A percentile compares a stretch with the other conserved stretches of the same genome.
Evolutionary conservation across 1,140 invertebrate genomes (phyloP).

Genomic region (Zaprionus lachaisei): DNA sequence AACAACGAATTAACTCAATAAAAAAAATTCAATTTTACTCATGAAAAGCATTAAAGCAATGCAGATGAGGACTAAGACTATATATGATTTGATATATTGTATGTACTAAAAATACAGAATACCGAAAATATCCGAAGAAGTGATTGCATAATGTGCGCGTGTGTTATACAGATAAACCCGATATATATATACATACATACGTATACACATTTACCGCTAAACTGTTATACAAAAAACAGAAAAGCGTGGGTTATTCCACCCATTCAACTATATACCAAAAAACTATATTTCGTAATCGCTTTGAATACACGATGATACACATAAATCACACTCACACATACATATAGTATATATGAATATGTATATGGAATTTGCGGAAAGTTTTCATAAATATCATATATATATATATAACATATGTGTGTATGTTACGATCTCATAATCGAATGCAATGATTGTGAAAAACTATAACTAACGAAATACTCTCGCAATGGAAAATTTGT

Average conservation of each 20-base stretch:
- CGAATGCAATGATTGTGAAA: conserved; percentile 8
- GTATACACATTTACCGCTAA: conserved; percentile 9
- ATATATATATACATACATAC: conserved; percentile 29
- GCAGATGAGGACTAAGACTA: not conserved
- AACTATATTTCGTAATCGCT: conserved; percentile 75
- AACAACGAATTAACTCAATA: conserved; percentile 6
- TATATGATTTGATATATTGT: not conserved
- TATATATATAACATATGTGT: not conserved
- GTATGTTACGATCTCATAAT: conserved; percentile 12
- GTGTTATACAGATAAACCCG: conserved; percentile 52
- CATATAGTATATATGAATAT: conserved; percentile 25
- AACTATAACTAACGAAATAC: conserved; percentile 18
- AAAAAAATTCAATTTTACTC: conserved; percentile 8
- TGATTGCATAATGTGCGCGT: conserved; percentile 79
- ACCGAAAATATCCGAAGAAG: conserved; percentile 31
- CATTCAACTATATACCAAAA: conserved; percentile 24
- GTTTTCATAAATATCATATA: conserved; percentile 50
- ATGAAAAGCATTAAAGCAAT: conserved; percentile 10
- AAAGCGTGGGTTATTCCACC: not conserved
- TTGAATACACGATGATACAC: conserved; percentile 42
- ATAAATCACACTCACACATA: conserved; percentile 22
- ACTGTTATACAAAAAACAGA: conserved; percentile 24
- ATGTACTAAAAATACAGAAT: conserved; percentile 4
- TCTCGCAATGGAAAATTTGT: conserved; percentile 32
- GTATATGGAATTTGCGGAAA: conserved; percentile 48